Evolutionary conservation across 2,888 invertebrate species (phyloP).

Genomic region (Ctena decussata): DNA sequence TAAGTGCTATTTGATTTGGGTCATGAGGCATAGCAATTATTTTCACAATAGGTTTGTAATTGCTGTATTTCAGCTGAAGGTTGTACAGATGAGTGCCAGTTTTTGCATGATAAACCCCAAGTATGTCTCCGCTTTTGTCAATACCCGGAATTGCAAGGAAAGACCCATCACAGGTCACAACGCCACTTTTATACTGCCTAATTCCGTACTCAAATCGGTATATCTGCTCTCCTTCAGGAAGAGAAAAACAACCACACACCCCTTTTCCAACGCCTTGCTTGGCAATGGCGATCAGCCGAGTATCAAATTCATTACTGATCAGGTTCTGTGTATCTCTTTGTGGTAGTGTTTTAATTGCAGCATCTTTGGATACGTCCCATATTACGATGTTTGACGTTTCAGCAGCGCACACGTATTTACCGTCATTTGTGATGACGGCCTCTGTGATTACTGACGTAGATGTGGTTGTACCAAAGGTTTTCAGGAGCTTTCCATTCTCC

Average conservation of each 20-base stretch:
- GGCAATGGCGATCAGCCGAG: conserved; percentile 92
- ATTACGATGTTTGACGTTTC: conserved; percentile 97
- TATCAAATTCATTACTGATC: conserved; percentile 91
- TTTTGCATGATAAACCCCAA: conserved; percentile 94
- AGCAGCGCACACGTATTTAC: conserved; percentile 94
- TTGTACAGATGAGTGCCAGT: conserved; percentile 90
- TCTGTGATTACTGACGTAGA: conserved; percentile 98
- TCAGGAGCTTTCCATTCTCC: conserved; percentile 93
- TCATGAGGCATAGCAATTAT: conserved; percentile 87
- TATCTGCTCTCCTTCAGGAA: conserved; percentile 91
- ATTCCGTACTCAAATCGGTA: conserved; percentile 95
- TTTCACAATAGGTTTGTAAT: conserved; percentile 83
- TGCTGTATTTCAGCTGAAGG: conserved; percentile 84
- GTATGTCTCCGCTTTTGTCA: conserved; percentile 95
- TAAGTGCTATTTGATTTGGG: conserved; percentile 93
- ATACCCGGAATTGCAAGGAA: conserved; percentile 90
- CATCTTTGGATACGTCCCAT: conserved; percentile 93
- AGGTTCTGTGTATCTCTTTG: conserved; percentile 94
- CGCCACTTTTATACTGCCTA: conserved; percentile 91
- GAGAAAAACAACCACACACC: conserved; percentile 77
- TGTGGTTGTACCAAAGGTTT: conserved; percentile 96
- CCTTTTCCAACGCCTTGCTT: conserved; percentile 82
- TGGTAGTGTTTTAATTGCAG: conserved; percentile 94
- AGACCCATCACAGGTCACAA: conserved; percentile 93
- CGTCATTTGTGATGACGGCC: conserved; percentile 95